Conservation (phyloP, 2,797 vertebrate species). For the Clamator glandarius region DNA sequence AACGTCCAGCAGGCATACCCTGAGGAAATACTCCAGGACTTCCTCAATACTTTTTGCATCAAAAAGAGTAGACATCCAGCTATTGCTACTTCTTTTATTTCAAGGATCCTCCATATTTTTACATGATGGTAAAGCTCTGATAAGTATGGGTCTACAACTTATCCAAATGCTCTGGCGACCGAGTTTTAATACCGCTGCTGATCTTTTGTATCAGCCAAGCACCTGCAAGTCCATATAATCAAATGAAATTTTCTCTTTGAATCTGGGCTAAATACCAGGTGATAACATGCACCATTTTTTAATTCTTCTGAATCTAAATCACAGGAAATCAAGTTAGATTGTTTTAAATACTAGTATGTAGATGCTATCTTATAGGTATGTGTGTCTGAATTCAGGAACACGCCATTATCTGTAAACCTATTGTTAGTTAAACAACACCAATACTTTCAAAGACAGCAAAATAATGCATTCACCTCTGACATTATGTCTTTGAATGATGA, state of each 20-base stretch:
- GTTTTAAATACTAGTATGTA: background rate
- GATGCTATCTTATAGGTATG: background rate
- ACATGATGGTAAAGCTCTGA: background rate
- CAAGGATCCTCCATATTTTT: background rate
- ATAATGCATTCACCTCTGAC: background rate
- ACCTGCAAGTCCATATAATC: background rate
- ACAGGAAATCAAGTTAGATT: background rate
- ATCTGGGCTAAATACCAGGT: background rate
- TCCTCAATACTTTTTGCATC: background rate
- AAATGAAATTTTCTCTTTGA: background rate
- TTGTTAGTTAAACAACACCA: background rate
- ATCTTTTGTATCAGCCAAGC: background rate
- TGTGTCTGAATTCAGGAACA: background rate
- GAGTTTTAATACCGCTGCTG: background rate
- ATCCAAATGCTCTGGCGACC: background rate
- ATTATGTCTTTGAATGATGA: background rate
- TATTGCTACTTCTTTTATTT: background rate
- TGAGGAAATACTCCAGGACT: background rate
- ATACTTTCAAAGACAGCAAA: background rate
- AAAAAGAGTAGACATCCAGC: background rate
- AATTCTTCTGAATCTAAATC: background rate
- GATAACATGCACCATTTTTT: accelerated
- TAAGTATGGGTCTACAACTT: background rate
- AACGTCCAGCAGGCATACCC: background rate
- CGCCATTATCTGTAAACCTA: background rate